Evolutionary conservation across 1,140 invertebrate species (phyloP).

Genomic region (Leptopilina boulardi): DNA sequence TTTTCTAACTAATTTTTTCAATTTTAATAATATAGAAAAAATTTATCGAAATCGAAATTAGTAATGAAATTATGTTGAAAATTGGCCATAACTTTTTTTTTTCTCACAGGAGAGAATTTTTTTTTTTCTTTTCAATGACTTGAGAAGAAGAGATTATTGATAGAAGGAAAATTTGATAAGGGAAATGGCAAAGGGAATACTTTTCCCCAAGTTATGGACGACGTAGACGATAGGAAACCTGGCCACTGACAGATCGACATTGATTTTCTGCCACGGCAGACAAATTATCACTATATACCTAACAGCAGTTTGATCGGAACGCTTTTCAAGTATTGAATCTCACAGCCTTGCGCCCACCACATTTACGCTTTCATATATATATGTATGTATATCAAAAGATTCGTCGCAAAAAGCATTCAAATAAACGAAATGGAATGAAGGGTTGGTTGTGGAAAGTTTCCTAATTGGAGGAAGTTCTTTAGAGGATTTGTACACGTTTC

Average conservation of each 20-base stretch:
- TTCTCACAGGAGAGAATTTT: no score
- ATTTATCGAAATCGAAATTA: no score
- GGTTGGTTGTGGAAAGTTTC: background rate
- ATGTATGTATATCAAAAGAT: constrained; percentile 32
- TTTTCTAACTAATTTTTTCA: no score
- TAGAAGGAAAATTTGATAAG: constrained; percentile 2
- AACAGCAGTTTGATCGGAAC: background rate
- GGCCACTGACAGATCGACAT: constrained; percentile 52
- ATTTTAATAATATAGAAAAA: no score
- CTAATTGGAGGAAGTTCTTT: constrained; percentile 21
- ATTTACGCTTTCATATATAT: constrained; percentile 11
- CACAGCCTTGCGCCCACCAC: background rate
- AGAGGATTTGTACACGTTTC: background rate
- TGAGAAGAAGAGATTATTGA: background rate
- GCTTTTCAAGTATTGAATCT: constrained; percentile 21
- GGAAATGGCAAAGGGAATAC: constrained; percentile 17
- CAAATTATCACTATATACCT: constrained; percentile 38
- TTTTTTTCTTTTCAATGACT: background rate
- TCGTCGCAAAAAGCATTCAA: constrained; percentile 13
- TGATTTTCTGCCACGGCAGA: constrained; percentile 51
- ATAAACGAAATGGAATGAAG: background rate
- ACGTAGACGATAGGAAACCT: constrained; percentile 32
- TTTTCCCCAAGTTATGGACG: constrained; percentile 13
- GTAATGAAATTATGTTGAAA: no score
- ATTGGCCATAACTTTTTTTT: no score